phyloP scores from a whole-genome alignment of 2,888 invertebrate species.

The Dugesia japonica region DNA sequence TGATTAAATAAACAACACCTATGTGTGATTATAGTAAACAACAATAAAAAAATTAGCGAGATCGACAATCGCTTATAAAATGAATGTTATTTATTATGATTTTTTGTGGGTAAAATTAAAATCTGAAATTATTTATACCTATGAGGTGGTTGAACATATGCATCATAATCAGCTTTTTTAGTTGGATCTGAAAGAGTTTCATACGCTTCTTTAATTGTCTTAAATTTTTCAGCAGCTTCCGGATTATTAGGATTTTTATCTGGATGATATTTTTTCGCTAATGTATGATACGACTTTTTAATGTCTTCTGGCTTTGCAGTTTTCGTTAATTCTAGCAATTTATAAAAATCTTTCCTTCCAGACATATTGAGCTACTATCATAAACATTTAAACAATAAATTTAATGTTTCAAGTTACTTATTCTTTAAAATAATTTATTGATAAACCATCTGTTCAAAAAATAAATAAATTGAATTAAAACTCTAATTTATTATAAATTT shows the following conservation, averaged over 20 bases:
- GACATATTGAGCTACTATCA: conserved; percentile 16
- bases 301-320: conserved; percentile 50
- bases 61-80: too few relatives aligned
- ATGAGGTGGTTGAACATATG: background rate
- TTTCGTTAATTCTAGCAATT: background rate
- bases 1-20: too few relatives aligned
- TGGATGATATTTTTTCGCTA: conserved; percentile 91
- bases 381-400: too few relatives aligned
- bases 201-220: conserved; percentile 87
- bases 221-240: conserved; percentile 59
- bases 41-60: too few relatives aligned
- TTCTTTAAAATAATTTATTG: too few relatives aligned
- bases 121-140: background rate
- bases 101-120: too few relatives aligned
- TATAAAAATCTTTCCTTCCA: conserved; percentile 20
- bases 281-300: conserved; percentile 78
- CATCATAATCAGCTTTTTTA: background rate
- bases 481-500: too few relatives aligned
- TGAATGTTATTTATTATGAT: too few relatives aligned
- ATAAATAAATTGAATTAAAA: too few relatives aligned
- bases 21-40: too few relatives aligned
- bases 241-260: conserved; percentile 88
- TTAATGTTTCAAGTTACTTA: too few relatives aligned
- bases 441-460: too few relatives aligned
- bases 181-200: conserved; percentile 51